A percentile compares a stretch with the other conserved stretches of the same genome.
phyloP scores from a whole-genome alignment of 2,113 vertebrate species.

The Australoheros scitulus region DNA sequence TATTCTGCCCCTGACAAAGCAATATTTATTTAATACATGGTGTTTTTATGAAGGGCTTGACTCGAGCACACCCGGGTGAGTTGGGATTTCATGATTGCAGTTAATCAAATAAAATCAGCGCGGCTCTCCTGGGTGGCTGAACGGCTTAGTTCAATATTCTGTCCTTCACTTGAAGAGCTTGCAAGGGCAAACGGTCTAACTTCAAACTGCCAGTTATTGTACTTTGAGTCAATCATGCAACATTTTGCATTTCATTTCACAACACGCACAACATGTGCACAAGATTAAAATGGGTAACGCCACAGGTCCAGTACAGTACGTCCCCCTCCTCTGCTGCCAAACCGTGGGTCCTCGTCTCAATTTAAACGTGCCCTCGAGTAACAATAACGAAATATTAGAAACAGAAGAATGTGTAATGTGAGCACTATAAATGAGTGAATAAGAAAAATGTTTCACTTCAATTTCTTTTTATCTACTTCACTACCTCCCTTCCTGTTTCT shows the following conservation, averaged over 20 bases:
- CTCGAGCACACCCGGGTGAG: slow-evolving; percentile 20
- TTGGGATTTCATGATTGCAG: slow-evolving; percentile 48
- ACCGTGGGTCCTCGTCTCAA: slow-evolving; percentile 27
- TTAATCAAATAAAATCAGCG: slow-evolving; percentile 55
- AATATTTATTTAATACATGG: slow-evolving; percentile 15
- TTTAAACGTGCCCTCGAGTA: slow-evolving; percentile 49
- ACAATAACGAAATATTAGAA: slow-evolving; percentile 61
- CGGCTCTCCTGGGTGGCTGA: slow-evolving; percentile 14
- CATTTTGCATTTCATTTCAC: slow-evolving; percentile 24
- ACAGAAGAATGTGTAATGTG: slow-evolving; percentile 45
- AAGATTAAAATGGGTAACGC: slow-evolving; percentile 28
- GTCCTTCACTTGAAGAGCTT: slow-evolving; percentile 17
- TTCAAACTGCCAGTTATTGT: neutral
- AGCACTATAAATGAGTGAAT: slow-evolving; percentile 51
- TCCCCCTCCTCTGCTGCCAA: slow-evolving; percentile 2
- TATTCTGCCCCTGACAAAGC: slow-evolving; percentile 4
- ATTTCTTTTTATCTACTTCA: slow-evolving; percentile 64
- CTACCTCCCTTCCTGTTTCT: slow-evolving; percentile 32
- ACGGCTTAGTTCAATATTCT: slow-evolving; percentile 26
- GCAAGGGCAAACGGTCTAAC: slow-evolving; percentile 25
- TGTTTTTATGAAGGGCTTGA: slow-evolving; percentile 18
- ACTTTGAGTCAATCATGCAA: neutral
- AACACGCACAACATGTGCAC: neutral
- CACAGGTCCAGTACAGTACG: neutral
- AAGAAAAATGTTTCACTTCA: slow-evolving; percentile 53